phyloP scores from a whole-genome alignment of 2,797 vertebrate genomes.

The Pogoniulus pusillus region DNA sequence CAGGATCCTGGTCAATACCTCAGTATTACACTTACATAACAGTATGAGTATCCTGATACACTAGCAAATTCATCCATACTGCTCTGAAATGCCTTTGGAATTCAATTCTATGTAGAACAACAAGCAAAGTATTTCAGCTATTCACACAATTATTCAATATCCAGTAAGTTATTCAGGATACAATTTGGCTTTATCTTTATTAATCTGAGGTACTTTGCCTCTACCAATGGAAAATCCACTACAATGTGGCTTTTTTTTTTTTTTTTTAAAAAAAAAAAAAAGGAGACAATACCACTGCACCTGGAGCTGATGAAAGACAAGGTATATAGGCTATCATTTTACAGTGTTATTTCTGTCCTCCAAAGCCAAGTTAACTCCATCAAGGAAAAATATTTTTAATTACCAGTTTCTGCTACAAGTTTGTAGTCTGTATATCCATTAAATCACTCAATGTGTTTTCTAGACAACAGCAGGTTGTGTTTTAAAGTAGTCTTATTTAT shows the following conservation, averaged over 20 bases:
- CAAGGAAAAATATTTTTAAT: neutral
- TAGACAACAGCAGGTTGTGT: neutral
- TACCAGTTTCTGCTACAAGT: neutral
- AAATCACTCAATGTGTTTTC: neutral
- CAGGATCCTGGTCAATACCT: neutral
- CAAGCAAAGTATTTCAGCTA: neutral
- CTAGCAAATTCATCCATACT: neutral
- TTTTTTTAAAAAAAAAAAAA: too few relatives aligned
- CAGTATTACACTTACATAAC: neutral
- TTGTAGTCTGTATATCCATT: neutral
- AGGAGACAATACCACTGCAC: neutral
- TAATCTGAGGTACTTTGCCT: neutral
- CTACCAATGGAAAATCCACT: neutral
- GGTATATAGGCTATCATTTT: neutral
- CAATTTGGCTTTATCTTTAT: neutral
- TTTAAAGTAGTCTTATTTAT: neutral
- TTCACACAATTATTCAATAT: neutral
- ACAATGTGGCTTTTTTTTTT: neutral
- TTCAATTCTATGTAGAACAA: neutral
- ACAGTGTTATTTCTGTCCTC: neutral
- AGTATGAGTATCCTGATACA: neutral
- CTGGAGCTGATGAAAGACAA: neutral
- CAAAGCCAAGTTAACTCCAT: neutral
- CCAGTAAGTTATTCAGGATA: neutral
- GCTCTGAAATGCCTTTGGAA: neutral